Conservation (phyloP, 23 tunicate genomes). For the Diplosoma virens region DNA sequence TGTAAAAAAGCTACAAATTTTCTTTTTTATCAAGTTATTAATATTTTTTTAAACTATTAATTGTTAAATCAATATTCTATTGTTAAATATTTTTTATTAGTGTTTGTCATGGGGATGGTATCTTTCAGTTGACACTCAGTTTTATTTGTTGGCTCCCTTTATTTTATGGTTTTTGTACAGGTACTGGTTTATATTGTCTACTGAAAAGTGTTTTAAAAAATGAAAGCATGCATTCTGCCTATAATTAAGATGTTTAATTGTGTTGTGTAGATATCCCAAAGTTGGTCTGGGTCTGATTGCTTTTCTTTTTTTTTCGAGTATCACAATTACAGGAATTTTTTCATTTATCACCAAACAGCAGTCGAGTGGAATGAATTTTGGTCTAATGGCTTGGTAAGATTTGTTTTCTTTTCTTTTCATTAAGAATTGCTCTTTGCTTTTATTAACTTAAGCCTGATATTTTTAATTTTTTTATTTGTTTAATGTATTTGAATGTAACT, state of each 20-base stretch:
- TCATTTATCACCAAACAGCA: constrained; percentile 47
- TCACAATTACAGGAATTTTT: constrained; percentile 58
- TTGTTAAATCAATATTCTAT: not conserved
- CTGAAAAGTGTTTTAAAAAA: too few relatives aligned
- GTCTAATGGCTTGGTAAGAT: constrained; percentile 39
- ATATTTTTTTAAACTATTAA: not conserved
- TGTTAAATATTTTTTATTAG: constrained; percentile 21
- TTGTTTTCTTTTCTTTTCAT: too few relatives aligned
- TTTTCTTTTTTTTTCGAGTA: constrained; percentile 4
- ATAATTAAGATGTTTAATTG: too few relatives aligned
- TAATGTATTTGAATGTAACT: too few relatives aligned
- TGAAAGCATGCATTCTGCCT: too few relatives aligned
- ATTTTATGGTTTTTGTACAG: constrained; percentile 64
- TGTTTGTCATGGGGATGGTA: constrained; percentile 94
- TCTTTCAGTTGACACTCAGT: constrained; percentile 92
- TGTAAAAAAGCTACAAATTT: not conserved
- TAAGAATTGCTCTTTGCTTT: too few relatives aligned
- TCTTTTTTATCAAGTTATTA: not conserved
- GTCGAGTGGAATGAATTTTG: constrained; percentile 27
- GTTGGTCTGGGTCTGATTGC: constrained; percentile 23
- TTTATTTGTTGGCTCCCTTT: constrained; percentile 66
- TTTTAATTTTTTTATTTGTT: too few relatives aligned
- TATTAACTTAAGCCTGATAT: too few relatives aligned
- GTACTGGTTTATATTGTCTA: constrained; percentile 46
- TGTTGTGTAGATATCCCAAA: constrained; percentile 6